Conservation (phyloP, 2,113 vertebrate genomes). For the Hassar affinis region DNA sequence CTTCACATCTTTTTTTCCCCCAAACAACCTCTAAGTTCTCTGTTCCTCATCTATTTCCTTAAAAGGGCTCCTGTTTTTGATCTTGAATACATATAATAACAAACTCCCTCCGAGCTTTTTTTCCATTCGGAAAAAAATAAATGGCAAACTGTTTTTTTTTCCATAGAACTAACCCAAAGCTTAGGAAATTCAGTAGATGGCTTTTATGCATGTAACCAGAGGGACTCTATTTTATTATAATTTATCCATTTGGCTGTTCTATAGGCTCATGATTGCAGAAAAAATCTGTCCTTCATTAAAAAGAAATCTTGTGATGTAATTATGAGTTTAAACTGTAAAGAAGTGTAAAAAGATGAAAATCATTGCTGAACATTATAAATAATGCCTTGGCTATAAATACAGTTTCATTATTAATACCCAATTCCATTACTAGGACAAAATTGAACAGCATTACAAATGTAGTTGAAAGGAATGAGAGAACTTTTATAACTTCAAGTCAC, state of each 20-base stretch:
- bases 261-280: background rate
- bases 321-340: background rate
- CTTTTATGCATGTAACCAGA: slow-evolving; percentile 63
- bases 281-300: background rate
- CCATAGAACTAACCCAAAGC: slow-evolving; percentile 55
- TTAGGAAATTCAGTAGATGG: slow-evolving; percentile 59
- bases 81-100: slow-evolving; percentile 2
- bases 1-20: slow-evolving; percentile 2
- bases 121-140: slow-evolving; percentile 3
- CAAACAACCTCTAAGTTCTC: slow-evolving; percentile 1
- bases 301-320: background rate
- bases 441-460: background rate
- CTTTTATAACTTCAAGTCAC: background rate
- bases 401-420: background rate
- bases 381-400: background rate
- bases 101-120: background rate
- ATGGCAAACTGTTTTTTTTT: slow-evolving; percentile 3
- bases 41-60: background rate
- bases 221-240: slow-evolving; percentile 36
- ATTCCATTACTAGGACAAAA: background rate
- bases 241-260: slow-evolving; percentile 32
- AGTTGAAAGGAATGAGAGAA: background rate
- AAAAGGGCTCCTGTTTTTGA: slow-evolving; percentile 8
- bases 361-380: background rate
- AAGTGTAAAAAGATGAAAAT: background rate